Conservation (phyloP, 1,140 invertebrate genomes). For the Helicoverpa zea region DNA sequence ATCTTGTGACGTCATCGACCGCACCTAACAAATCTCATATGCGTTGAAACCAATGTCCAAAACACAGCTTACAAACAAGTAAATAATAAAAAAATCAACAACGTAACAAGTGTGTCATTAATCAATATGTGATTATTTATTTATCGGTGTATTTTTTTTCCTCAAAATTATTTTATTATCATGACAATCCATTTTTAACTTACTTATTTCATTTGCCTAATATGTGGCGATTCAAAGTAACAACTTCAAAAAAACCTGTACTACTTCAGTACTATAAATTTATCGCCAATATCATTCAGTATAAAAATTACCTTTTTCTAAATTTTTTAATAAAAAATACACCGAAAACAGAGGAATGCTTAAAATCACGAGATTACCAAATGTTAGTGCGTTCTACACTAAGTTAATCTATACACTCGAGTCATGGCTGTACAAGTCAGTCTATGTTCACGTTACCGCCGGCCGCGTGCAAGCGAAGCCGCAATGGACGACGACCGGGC, state of each 20-base stretch:
- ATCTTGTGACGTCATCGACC: background rate
- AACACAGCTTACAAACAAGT: conserved; percentile 77
- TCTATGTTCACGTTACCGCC: conserved; percentile 79
- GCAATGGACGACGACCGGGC: conserved; percentile 29
- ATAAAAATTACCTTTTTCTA: background rate
- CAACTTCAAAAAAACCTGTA: background rate
- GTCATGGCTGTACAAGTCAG: conserved; percentile 84
- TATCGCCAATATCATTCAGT: background rate
- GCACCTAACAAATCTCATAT: conserved; percentile 76
- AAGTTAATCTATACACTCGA: conserved; percentile 55
- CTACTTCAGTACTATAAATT: background rate
- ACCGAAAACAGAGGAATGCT: conserved; percentile 45
- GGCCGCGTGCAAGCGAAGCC: background rate
- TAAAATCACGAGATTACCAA: conserved; percentile 46
- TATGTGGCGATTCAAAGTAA: no score
- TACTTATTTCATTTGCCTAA: no score
- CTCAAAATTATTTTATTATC: background rate
- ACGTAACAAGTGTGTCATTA: conserved; percentile 66
- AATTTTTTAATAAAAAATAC: conserved; percentile 25
- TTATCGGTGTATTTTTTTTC: conserved; percentile 50
- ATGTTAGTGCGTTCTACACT: conserved; percentile 58
- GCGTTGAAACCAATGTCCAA: conserved; percentile 72
- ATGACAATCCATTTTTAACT: background rate
- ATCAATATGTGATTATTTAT: conserved; percentile 52
- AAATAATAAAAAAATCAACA: conserved; percentile 81